phyloP scores from a whole-genome alignment of 2,888 invertebrate genomes.

The Hypena proboscidalis region DNA sequence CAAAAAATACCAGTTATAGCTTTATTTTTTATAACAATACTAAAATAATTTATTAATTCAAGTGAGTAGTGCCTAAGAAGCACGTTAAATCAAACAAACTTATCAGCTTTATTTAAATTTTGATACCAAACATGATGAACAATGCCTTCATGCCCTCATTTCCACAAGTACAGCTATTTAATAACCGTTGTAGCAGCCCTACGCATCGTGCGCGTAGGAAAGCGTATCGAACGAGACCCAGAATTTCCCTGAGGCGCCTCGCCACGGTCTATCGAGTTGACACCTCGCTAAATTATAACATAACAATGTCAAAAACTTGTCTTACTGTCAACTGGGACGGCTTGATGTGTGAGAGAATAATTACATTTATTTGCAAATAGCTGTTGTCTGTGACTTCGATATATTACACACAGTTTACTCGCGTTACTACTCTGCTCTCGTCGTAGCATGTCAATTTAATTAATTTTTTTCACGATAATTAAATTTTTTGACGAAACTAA shows the following conservation, averaged over 20 bases:
- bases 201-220: constrained; percentile 41
- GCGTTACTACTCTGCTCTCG: no score
- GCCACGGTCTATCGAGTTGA: constrained; percentile 45
- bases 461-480: no score
- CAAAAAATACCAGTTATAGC: not conserved
- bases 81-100: no score
- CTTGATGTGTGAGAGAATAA: not conserved
- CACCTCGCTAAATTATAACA: constrained; percentile 40
- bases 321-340: not conserved
- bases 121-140: no score
- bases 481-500: no score
- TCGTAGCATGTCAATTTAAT: no score
- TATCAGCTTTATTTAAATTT: no score
- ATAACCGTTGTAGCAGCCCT: constrained; percentile 12
- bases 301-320: constrained; percentile 26
- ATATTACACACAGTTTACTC: no score
- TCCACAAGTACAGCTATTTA: not conserved
- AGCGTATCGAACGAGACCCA: constrained; percentile 54
- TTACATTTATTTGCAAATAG: not conserved
- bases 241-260: constrained; percentile 52
- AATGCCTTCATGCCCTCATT: not conserved
- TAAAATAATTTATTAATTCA: no score
- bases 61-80: no score
- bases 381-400: not conserved
- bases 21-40: no score